phyloP scores from a whole-genome alignment of 2,113 vertebrate species.

The Setophaga kirtlandii region DNA sequence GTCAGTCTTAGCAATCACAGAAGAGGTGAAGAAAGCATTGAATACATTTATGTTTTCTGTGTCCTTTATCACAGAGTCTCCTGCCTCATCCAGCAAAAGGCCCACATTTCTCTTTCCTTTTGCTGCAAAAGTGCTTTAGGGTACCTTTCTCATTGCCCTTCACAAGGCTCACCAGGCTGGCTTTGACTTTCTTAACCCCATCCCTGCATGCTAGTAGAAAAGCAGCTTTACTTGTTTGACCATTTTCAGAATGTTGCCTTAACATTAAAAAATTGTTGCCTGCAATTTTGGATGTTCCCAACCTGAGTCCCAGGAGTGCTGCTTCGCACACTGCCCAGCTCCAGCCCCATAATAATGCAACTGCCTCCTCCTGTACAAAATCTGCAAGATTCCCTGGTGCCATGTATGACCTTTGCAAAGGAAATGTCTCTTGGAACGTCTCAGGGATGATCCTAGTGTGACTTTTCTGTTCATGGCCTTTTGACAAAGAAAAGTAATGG shows the following conservation, averaged over 20 bases:
- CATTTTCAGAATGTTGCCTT: background rate
- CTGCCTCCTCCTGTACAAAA: background rate
- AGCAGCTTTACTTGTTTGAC: background rate
- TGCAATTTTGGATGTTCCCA: background rate
- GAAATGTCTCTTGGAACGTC: background rate
- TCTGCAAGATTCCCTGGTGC: background rate
- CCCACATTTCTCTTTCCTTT: background rate
- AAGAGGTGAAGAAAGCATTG: background rate
- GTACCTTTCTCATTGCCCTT: background rate
- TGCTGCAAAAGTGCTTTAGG: background rate
- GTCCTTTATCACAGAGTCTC: background rate
- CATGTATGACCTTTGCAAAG: background rate
- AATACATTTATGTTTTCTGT: background rate
- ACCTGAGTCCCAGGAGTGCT: background rate
- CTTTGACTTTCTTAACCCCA: background rate
- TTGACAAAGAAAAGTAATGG: background rate
- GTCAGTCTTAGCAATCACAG: background rate
- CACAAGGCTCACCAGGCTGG: background rate
- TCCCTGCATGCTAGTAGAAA: background rate
- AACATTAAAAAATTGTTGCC: background rate
- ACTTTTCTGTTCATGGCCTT: background rate
- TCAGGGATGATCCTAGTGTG: background rate
- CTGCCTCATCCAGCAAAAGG: background rate
- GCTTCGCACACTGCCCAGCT: background rate
- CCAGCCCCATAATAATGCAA: background rate